Percentiles rank a stretch among this genome's conserved stretches.
These are phyloP conservation scores for Athene noctua DNA, from an alignment of 2,113 vertebrate species.

Conservation along the genomic window DNA sequence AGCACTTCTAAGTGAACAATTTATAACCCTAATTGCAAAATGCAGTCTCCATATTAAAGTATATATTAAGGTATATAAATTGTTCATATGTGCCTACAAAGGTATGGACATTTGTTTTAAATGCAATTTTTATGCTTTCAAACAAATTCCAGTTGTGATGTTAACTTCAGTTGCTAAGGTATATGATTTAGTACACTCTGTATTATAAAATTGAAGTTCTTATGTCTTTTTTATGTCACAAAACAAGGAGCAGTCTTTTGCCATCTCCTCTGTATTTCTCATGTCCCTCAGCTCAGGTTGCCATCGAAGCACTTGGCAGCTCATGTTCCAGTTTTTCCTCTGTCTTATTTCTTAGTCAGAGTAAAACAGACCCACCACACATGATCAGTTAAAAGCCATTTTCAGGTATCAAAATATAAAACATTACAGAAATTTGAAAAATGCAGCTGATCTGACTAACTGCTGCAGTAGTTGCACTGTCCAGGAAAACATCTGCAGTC, in stretches of 20 bases:
- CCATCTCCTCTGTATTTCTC: not conserved
- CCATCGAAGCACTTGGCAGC: fast-evolving
- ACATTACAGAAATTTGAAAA: not conserved
- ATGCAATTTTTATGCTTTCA: not conserved
- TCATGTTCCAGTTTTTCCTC: not conserved
- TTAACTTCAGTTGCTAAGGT: not conserved
- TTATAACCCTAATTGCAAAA: not conserved
- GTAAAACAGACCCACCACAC: not conserved
- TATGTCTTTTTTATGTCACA: not conserved
- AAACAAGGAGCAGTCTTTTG: not conserved
- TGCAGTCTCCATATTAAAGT: not conserved
- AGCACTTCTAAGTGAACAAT: not conserved
- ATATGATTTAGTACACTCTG: not conserved
- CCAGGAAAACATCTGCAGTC: not conserved
- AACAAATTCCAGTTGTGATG: not conserved
- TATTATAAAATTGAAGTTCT: not conserved
- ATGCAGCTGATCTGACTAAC: not conserved
- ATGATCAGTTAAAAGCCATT: not conserved
- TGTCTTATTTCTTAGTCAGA: not conserved
- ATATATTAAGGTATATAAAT: not conserved
- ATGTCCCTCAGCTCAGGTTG: not conserved
- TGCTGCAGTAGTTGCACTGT: not conserved
- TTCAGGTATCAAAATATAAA: not conserved
- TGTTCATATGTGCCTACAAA: not conserved
- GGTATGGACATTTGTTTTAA: not conserved